Evolutionary conservation across 1,140 invertebrate genomes (phyloP).

Genomic region (Popillia japonica): DNA sequence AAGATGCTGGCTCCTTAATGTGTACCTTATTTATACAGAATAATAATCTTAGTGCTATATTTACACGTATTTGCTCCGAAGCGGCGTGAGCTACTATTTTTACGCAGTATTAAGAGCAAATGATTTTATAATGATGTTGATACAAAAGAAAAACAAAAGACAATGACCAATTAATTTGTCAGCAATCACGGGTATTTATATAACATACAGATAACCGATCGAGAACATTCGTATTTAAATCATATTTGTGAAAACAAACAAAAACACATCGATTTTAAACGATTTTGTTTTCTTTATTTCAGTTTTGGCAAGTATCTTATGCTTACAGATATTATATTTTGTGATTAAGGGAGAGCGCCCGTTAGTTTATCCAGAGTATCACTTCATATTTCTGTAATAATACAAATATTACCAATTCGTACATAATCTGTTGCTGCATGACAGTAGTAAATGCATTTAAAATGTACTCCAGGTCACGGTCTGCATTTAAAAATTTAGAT

Average conservation of each 20-base stretch:
- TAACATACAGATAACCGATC: conserved; percentile 31
- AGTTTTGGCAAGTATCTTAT: conserved; percentile 28
- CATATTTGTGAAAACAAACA: conserved; percentile 20
- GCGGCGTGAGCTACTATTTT: conserved; percentile 28
- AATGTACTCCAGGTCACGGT: conserved; percentile 6
- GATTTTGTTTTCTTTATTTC: background rate
- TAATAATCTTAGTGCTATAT: conserved; percentile 36
- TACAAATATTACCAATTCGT: background rate
- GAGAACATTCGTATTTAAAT: conserved; percentile 23
- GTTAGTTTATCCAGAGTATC: background rate
- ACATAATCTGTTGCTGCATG: conserved; percentile 1
- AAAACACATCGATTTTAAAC: conserved; percentile 29
- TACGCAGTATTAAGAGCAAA: conserved; percentile 31
- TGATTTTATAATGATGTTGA: conserved; percentile 30
- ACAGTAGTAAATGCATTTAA: background rate
- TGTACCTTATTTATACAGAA: conserved; percentile 40
- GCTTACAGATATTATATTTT: background rate
- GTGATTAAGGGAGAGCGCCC: background rate
- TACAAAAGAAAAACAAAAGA: conserved; percentile 27
- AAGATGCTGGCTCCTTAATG: conserved; percentile 94
- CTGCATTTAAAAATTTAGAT: conserved; percentile 9
- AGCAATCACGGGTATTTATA: conserved; percentile 29
- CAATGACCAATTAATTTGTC: conserved; percentile 33
- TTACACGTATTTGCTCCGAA: conserved; percentile 29
- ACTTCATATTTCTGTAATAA: background rate